Percentiles rank a stretch among this genome's conserved stretches.
Evolutionary conservation across 2,888 invertebrate species (phyloP).

Genomic region (Sisyra terminalis): DNA sequence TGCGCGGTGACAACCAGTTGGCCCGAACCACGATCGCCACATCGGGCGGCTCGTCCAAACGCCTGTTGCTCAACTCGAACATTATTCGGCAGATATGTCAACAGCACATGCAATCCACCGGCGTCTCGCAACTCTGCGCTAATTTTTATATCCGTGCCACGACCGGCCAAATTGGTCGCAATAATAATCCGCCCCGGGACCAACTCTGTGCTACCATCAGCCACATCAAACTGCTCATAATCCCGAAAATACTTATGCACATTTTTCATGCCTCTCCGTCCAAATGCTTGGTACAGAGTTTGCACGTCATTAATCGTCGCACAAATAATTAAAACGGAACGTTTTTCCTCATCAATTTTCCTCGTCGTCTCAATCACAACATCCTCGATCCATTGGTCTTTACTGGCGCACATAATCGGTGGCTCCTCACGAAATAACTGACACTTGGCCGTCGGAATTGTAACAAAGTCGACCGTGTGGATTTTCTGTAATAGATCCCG

Average conservation of each 20-base stretch:
- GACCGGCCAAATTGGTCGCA: conserved; percentile 24
- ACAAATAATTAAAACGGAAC: conserved; percentile 19
- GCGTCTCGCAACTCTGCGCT: conserved; percentile 13
- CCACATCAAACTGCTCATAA: conserved; percentile 10
- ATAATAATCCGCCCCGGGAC: conserved; percentile 17
- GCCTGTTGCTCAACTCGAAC: conserved; percentile 23
- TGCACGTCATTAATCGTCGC: conserved; percentile 14
- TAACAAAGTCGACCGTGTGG: conserved; percentile 18
- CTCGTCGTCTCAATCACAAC: conserved; percentile 10
- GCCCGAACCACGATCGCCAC: conserved; percentile 21
- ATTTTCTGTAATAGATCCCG: conserved; percentile 17
- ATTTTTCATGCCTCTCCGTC: conserved; percentile 3
- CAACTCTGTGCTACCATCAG: conserved; percentile 10
- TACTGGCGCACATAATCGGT: conserved; percentile 11
- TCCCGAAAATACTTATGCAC: conserved; percentile 12
- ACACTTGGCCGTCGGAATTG: conserved; percentile 18
- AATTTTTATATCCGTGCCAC: conserved; percentile 23
- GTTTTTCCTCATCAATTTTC: conserved; percentile 9
- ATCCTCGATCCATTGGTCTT: conserved; percentile 10
- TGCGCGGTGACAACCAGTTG: conserved; percentile 16
- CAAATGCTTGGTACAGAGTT: conserved; percentile 11
- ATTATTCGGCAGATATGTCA: conserved; percentile 24
- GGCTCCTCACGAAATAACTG: conserved; percentile 15
- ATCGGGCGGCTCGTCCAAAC: conserved; percentile 22
- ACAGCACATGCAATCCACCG: conserved; percentile 24